Percentiles rank a stretch among this genome's conserved stretches.
Conservation (phyloP, 2,797 vertebrate species). For the Sebastes minor region DNA sequence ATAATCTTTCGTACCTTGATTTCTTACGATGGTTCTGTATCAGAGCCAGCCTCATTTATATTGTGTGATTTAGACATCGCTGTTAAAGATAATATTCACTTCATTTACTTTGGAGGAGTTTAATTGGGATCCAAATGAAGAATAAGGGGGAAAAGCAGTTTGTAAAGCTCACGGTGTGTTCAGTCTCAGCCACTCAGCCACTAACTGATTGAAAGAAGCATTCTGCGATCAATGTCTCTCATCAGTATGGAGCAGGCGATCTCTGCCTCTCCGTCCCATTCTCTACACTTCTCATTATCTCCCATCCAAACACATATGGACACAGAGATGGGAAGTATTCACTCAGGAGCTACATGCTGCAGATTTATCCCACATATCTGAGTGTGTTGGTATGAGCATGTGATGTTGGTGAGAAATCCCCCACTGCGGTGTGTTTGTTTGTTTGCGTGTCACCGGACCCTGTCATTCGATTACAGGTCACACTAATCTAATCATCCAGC, state of each 20-base stretch:
- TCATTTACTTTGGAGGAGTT: neutral
- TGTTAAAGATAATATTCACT: neutral
- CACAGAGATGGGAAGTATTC: neutral
- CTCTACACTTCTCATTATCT: slow-evolving; percentile 23
- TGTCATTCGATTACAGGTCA: slow-evolving; percentile 79
- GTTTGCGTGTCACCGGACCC: slow-evolving; percentile 59
- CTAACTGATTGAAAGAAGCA: neutral
- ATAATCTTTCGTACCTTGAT: accelerated
- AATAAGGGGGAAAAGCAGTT: neutral
- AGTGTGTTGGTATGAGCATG: slow-evolving; percentile 43
- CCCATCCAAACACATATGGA: slow-evolving; percentile 13
- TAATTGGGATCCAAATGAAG: neutral
- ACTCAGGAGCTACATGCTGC: neutral
- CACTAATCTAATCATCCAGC: slow-evolving; percentile 73
- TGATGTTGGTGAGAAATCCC: slow-evolving; percentile 34
- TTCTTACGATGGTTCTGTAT: neutral
- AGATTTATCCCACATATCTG: slow-evolving; percentile 9
- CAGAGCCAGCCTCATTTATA: neutral
- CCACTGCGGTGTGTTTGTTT: slow-evolving; percentile 11
- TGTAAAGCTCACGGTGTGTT: neutral
- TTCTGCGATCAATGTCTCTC: slow-evolving; percentile 24
- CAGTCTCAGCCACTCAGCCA: slow-evolving; percentile 5
- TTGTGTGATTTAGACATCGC: neutral
- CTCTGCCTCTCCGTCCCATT: slow-evolving; percentile 6
- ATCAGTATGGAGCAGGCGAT: slow-evolving; percentile 50